Evolutionary conservation across 1,140 invertebrate genomes (phyloP).

Genomic region (Cecropterus lyciades): DNA sequence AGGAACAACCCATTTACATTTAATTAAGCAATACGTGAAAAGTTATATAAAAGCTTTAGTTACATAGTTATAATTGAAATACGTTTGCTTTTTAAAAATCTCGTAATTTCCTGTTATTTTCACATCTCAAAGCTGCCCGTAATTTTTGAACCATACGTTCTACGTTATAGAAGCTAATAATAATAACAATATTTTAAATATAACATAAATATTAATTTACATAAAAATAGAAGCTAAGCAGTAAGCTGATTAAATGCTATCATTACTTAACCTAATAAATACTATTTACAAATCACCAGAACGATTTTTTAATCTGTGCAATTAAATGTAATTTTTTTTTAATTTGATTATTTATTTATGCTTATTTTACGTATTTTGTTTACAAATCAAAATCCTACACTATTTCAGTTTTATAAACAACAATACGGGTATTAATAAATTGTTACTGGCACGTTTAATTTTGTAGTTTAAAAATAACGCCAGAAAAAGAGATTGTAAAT

Average conservation of each 20-base stretch:
- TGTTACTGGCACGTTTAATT: not conserved
- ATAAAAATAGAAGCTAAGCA: slow-evolving; percentile 78
- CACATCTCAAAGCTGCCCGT: slow-evolving; percentile 29
- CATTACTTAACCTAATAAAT: slow-evolving; percentile 79
- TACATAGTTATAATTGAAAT: slow-evolving; percentile 42
- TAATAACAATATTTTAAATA: slow-evolving; percentile 77
- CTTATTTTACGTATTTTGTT: not conserved
- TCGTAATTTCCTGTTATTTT: slow-evolving; percentile 7
- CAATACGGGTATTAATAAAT: not conserved
- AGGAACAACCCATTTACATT: slow-evolving; percentile 70
- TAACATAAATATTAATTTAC: slow-evolving; percentile 82
- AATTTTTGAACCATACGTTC: slow-evolving; percentile 56
- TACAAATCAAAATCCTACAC: not conserved
- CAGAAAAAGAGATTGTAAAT: slow-evolving; percentile 1
- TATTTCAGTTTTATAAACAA: slow-evolving; percentile 3
- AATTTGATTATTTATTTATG: not conserved
- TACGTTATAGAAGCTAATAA: slow-evolving; percentile 65
- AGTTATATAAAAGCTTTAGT: slow-evolving; percentile 50
- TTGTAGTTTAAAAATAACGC: not conserved
- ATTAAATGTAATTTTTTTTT: slow-evolving; percentile 1
- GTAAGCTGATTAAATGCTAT: slow-evolving; percentile 75
- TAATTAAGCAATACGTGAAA: slow-evolving; percentile 56
- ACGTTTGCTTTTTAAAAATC: slow-evolving; percentile 11
- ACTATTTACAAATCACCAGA: slow-evolving; percentile 82
- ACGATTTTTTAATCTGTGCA: slow-evolving; percentile 48